These are phyloP conservation scores for Erpetoichthys calabaricus DNA, from an alignment of 2,797 vertebrate species.

Conservation along the genomic window DNA sequence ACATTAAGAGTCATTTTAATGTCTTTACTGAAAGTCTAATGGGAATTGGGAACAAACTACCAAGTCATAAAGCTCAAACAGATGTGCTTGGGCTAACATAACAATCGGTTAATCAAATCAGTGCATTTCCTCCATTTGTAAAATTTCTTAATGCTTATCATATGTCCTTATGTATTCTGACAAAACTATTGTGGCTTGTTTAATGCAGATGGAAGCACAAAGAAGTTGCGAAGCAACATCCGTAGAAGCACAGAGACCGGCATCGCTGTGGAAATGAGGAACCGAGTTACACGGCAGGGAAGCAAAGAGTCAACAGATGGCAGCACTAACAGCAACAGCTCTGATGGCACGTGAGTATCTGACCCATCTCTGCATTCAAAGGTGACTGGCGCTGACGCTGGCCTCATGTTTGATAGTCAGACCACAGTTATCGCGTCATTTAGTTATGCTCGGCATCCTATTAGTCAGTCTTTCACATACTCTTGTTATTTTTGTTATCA, in stretches of 20 bases:
- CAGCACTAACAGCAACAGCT: constrained; percentile 96
- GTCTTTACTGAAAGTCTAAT: too few species aligned
- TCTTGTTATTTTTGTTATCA: neutral
- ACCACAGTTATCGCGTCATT: neutral
- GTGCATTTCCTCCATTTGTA: too few species aligned
- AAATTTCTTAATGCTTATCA: too few species aligned
- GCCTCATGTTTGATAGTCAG: neutral
- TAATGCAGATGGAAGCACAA: constrained; percentile 68
- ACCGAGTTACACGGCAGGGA: constrained; percentile 81
- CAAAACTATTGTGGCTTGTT: too few species aligned
- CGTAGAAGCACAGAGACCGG: constrained; percentile 92
- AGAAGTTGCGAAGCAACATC: constrained; percentile 94
- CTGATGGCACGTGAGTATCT: constrained; percentile 81
- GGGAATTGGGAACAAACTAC: too few species aligned
- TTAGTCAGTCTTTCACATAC: neutral
- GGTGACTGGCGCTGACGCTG: neutral
- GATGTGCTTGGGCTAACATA: too few species aligned
- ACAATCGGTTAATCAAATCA: too few species aligned
- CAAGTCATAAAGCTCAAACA: too few species aligned
- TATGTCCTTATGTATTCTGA: too few species aligned
- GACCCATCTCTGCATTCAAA: neutral
- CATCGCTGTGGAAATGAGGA: constrained; percentile 93
- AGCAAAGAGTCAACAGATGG: constrained; percentile 92
- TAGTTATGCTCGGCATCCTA: neutral
- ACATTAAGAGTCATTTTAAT: too few species aligned